These are phyloP conservation scores for Sycophila texana DNA, from an alignment of 2,888 invertebrate genomes.

Conservation along the genomic window DNA sequence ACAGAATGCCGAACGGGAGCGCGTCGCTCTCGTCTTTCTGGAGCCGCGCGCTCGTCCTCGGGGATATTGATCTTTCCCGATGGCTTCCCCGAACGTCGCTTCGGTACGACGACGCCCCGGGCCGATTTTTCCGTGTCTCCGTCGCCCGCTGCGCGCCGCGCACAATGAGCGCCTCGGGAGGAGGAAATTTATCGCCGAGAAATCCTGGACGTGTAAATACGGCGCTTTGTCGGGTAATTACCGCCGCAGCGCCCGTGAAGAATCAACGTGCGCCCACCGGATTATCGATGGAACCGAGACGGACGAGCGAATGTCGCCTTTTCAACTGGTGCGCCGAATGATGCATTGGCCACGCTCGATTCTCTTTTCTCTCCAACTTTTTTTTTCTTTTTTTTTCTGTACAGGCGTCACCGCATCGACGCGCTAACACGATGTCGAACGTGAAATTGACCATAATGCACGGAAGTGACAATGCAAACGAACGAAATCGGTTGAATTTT, in stretches of 20 bases:
- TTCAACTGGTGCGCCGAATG: background rate
- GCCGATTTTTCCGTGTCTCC: constrained; percentile 1
- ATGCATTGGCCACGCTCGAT: background rate
- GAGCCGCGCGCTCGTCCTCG: background rate
- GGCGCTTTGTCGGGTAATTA: constrained; percentile 46
- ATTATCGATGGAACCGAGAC: background rate
- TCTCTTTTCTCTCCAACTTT: background rate
- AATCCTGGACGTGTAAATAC: background rate
- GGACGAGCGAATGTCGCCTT: background rate
- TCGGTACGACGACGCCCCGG: background rate
- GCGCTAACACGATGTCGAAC: too few species aligned
- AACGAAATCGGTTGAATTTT: too few species aligned
- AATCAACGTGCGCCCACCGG: background rate
- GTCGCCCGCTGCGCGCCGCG: background rate
- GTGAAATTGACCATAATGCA: too few species aligned
- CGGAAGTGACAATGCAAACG: too few species aligned
- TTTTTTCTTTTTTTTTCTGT: background rate
- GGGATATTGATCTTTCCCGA: constrained; percentile 50
- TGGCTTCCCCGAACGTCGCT: constrained; percentile 23
- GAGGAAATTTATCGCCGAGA: constrained; percentile 42
- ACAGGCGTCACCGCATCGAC: background rate
- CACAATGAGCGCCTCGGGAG: background rate
- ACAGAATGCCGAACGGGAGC: constrained; percentile 62
- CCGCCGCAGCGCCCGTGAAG: background rate
- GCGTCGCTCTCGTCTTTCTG: constrained; percentile 17